A percentile compares a stretch with the other conserved stretches of the same genome.
Evolutionary conservation across 2,888 invertebrate genomes (phyloP).

Genomic region (Cerastoderma edule): DNA sequence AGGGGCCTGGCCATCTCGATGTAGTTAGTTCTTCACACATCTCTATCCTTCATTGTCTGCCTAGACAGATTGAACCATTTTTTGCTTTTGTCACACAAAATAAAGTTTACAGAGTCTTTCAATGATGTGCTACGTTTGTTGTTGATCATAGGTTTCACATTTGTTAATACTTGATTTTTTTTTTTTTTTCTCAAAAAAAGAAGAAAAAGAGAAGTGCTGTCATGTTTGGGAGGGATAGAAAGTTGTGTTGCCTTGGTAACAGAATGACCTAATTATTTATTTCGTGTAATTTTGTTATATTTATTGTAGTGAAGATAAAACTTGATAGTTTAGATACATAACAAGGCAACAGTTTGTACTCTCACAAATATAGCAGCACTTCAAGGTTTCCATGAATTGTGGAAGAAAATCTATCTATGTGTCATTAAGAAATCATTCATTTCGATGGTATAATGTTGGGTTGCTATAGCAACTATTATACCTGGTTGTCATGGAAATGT

Average conservation of each 20-base stretch:
- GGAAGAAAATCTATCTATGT: slow-evolving; percentile 53
- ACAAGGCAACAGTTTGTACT: slow-evolving; percentile 5
- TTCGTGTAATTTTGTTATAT: slow-evolving; percentile 24
- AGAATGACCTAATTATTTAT: slow-evolving; percentile 25
- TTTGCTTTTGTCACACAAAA: slow-evolving; percentile 49
- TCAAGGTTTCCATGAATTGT: slow-evolving; percentile 25
- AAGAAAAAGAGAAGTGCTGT: slow-evolving; percentile 9
- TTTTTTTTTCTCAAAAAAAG: too few relatives aligned
- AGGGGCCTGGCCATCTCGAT: slow-evolving; percentile 26
- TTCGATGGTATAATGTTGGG: slow-evolving; percentile 54
- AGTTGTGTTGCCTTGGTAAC: slow-evolving; percentile 13
- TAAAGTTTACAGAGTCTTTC: slow-evolving; percentile 63
- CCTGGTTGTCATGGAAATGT: slow-evolving; percentile 64
- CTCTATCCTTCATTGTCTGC: slow-evolving; percentile 18
- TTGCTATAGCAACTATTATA: slow-evolving; percentile 59
- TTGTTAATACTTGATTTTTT: slow-evolving; percentile 49
- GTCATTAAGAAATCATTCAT: slow-evolving; percentile 49
- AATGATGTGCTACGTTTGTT: slow-evolving; percentile 63
- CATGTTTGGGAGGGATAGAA: neutral
- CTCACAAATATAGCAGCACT: slow-evolving; percentile 5
- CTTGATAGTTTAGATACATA: slow-evolving; percentile 8
- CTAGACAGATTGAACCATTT: slow-evolving; percentile 49
- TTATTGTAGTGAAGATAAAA: slow-evolving; percentile 15
- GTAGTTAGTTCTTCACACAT: slow-evolving; percentile 61
- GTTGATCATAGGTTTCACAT: slow-evolving; percentile 53